A percentile compares a stretch with the other conserved stretches of the same genome.
Evolutionary conservation across 2,797 vertebrate species (phyloP).

Genomic region (Borostomias antarcticus): DNA sequence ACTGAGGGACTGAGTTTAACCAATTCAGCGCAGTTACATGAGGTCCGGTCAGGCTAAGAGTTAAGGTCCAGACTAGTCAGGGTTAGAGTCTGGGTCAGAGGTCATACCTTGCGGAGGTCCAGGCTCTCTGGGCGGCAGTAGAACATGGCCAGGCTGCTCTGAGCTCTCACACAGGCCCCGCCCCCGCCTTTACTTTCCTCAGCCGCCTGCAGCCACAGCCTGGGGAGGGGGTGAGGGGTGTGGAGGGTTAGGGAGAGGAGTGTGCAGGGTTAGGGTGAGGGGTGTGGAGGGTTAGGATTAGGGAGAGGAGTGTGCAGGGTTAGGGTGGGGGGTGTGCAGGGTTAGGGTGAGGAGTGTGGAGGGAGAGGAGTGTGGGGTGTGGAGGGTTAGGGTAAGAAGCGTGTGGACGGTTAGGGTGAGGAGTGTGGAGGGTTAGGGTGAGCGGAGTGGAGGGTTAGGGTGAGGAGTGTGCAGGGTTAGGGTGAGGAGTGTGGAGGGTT

Average conservation of each 20-base stretch:
- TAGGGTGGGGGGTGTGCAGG: too few species aligned
- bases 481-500: too few species aligned
- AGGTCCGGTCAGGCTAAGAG: too few species aligned
- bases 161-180: conserved; percentile 78
- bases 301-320: too few species aligned
- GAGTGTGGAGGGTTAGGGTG: too few species aligned
- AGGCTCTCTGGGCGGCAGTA: conserved; percentile 72
- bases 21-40: too few species aligned
- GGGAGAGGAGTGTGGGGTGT: background rate
- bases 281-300: too few species aligned
- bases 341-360: background rate
- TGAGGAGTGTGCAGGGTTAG: background rate
- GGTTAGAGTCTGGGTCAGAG: background rate
- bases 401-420: too few species aligned
- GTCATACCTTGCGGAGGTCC: conserved; percentile 77
- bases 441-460: background rate
- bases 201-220: conserved; percentile 80
- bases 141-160: conserved; percentile 77
- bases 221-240: conserved; percentile 32
- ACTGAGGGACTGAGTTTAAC: too few species aligned
- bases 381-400: background rate
- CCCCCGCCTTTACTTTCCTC: conserved; percentile 79
- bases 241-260: too few species aligned
- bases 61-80: background rate
- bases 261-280: background rate